Evolutionary conservation across 2,797 vertebrate genomes (phyloP), one percentile per base, ranked within the genome.

Genomic region (Parauchenoglanis ngamensis): DNA sequence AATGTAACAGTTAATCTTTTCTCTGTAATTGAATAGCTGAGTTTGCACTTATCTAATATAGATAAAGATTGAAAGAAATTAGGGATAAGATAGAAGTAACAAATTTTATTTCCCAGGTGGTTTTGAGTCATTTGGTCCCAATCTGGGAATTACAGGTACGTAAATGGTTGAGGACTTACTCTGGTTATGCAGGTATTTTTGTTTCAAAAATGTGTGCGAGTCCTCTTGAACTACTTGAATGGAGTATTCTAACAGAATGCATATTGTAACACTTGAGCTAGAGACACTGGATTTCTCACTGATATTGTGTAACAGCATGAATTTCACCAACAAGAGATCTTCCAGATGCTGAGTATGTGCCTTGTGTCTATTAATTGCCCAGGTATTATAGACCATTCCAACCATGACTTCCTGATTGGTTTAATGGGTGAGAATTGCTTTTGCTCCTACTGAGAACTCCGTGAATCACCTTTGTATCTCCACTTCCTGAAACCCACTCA

Each of bases 321-420:
- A 49, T 59, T 28, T 86, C 13, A 83, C 12, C 19, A n/a, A 23
- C 7, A 25, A 65, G 21, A 21, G 46, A 25, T 63, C 28, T 40
- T 59, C 49, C n/a, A 79, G 23, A 44, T 73, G 23, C 46, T 67
- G 19, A n/a, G 6, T 25, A 10, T 35, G 31, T 52, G 23, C 28
- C 49, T 19, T 72, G 52, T 82, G 17, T 28, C 5, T 21, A 7
- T 81, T 73, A 59, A 72, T 65, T 87, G 70, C 59, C 46, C 83
- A 95, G 95, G 92, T 78, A 90, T 89, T 28, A 80, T 90, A 3
- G 91, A 94, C 63, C 81, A 90, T 0, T 92, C 93, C 78, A 92
- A 84, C 70, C 94, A 94, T 3, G 92, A 95, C 92, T 93, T 94
- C 84, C 91, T 94, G 87, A 86, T 94, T 52, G 88, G 92, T 80